Base-by-base conservation (phyloP, 2,888 invertebrate genomes). In the Caenorhabditis sp. region DNA sequence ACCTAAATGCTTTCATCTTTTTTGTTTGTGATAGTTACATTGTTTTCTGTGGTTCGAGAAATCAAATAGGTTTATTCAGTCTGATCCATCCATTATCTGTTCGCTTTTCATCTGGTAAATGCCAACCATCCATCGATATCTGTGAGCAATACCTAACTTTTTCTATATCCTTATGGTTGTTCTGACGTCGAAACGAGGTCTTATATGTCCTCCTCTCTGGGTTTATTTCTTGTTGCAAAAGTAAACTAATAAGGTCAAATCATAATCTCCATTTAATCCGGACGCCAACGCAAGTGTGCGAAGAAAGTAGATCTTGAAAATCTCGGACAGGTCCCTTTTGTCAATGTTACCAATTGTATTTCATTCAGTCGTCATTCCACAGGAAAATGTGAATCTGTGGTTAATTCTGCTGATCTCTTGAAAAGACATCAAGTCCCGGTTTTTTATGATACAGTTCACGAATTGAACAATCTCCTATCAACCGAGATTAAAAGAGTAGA, bases 391-490 rank as follows among this genome's bases (percentile, higher is more conserved):
- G 47, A 5, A 47, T 8, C 19, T 47, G 7, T 19, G 47, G 16
- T 44, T 47, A 7, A 5, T 47, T 8, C 14, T 19, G 19, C n/a
- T 38, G 12, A 10, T 2, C 6, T 10, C 12, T 10, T 10, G 12
- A 22, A 59, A 35, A 35, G 14, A 38, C 7, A 16, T 12, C n/a
- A 68, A 54, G 10, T 35, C 68, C 49, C 68, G 38, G 68, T 38
- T 38, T 16, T 68, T 68, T 54, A 68, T 68, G 54, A 68, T 68
- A 68, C 68, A 68, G 68, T 68, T 35, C 68, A 54, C 19, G 38
- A 66, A 68, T 54, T 38, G 68, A 68, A 38, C 51, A 26, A 72
- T 35, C 24, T 59, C 54, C 51, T 69, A 41, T 69, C 49, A 26
- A 51, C 69, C 69, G 28, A 69, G 66, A 59, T 49, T 26, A 41